Evolutionary conservation across 1,140 invertebrate genomes (phyloP), one percentile per base, ranked within the genome.

Genomic region (Epicauta chinensis): DNA sequence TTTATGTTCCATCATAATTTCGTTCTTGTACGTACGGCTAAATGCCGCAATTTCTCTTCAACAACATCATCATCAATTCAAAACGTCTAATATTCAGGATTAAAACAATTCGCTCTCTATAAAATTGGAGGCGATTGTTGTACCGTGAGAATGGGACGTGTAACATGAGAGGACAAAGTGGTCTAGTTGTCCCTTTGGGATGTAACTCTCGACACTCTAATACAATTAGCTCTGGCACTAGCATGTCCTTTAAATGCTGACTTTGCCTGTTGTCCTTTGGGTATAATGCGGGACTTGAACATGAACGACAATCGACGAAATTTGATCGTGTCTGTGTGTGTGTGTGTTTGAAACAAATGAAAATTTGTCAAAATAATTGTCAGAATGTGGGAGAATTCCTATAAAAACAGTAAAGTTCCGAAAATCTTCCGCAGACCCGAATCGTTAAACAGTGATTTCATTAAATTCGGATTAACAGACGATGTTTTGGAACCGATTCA

Each of bases 171-270:
- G 13, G 45, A 47, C 45, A 38, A 47, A 47, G 45, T 17, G 45
- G 45, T 49, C 14, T 34, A 34, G 32, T 34, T 34, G 10, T 12
- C 16, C 46, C 34, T 49, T 7, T 29, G 46, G 43, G 46, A 49
- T 13, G 29, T 15, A 49, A 49, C 46, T 49, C 46, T 49, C 46
- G 46, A 36, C 46, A 38, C 35, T 49, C 35, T 49, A 49, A 49
- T 49, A 39, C 36, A 49, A 49, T 49, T 49, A 49, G 46, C 16
- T n/a, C 35, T 4, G 23, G 34, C 29, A 39, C 17, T 35, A 16
- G 14, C 45, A 35, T 47, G 45, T 47, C 45, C 45, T 47, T 47
- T 47, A 47, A 30, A 37, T 47, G 23, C n/a, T 35, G 45, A 39
- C 37, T 17, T n/a, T 39, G 38, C 16, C 35, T 49, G 37, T 49